Evolutionary conservation across 2,113 vertebrate genomes (phyloP), one percentile per base, ranked within the genome.

Genomic region (Seriola rivoliana): DNA sequence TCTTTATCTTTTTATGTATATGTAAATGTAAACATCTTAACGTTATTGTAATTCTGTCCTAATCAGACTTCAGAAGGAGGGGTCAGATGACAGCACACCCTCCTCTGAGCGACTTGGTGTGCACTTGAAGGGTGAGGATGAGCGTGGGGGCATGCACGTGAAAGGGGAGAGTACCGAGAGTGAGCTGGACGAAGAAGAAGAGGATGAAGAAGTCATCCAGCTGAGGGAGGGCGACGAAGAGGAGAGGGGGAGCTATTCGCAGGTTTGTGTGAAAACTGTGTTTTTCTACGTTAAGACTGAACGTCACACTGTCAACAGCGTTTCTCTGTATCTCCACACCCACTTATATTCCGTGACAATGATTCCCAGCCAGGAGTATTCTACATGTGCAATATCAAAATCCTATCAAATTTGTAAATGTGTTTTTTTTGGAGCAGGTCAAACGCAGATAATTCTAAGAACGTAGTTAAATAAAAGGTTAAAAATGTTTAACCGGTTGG

Each of bases 121-220:
- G 71, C 77, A 87, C 4, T 14, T 81, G 42, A 92, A 88, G 83
- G 44, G 76, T 0, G 91, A 94, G 40, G 93, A 93, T 19, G 91
- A 92, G 60, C 63, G 62, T 0, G 85, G 81, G n/a, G 63, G 63
- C 3, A 0, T 90, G 68, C 89, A 91, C 0, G 82, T 92, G 55
- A 93, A 91, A 71, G 89, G 92, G 36, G 93, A 92, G 85, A 94
- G 91, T 21, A 92, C 91, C 0, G 93, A 93, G 85, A 93, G 93
- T 1, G 93, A 94, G 72, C 85, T 93, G 80, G 93, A 94, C 1
- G 93, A 94, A 48, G 93, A 94, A 11, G 93, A 94, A 0, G 93
- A 94, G 34, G 93, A 94, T 0, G 93, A 94, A 1, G 92, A 94
- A 2, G 23, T 86, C 67, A 86, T 92, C 59, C 90, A 87, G 59